Percentiles rank a stretch among this genome's conserved stretches.
phyloP scores from a whole-genome alignment of 2,797 vertebrate genomes.

The Hypotaenidia philippensis region DNA sequence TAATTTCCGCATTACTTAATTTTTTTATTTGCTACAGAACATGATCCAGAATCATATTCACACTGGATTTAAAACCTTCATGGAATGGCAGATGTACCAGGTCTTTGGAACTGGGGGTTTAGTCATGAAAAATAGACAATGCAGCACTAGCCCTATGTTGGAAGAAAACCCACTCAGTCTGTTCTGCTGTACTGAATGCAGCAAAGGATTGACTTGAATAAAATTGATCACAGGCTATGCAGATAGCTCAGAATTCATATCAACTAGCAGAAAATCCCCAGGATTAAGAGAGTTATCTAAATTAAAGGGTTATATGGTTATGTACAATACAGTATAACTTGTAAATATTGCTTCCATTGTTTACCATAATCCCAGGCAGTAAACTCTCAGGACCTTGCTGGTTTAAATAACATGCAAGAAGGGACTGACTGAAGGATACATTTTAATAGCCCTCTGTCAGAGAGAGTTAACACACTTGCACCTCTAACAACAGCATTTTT shows the following conservation, averaged over 20 bases:
- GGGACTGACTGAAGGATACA: slow-evolving; percentile 64
- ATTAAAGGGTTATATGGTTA: slow-evolving; percentile 18
- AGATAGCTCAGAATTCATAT: not conserved
- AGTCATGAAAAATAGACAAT: not conserved
- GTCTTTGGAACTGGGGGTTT: not conserved
- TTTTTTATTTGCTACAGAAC: not conserved
- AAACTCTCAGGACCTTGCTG: slow-evolving; percentile 46
- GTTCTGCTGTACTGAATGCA: not conserved
- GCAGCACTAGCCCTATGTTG: not conserved
- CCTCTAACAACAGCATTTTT: slow-evolving; percentile 62
- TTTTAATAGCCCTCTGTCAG: slow-evolving; percentile 70
- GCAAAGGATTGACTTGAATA: not conserved
- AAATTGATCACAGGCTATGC: not conserved
- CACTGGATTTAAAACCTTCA: not conserved
- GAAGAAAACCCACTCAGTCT: not conserved
- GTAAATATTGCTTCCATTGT: slow-evolving; percentile 37
- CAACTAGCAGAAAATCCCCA: not conserved
- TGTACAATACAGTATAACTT: not conserved
- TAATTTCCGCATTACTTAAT: not conserved
- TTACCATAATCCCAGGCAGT: slow-evolving; percentile 23
- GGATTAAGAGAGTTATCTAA: slow-evolving; percentile 5
- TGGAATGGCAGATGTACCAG: not conserved
- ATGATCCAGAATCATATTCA: not conserved
- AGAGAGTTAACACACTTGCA: slow-evolving; percentile 68
- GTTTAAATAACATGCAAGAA: slow-evolving; percentile 64